phyloP scores from a whole-genome alignment of 2,797 vertebrate genomes.

The Hippoglossus hippoglossus region DNA sequence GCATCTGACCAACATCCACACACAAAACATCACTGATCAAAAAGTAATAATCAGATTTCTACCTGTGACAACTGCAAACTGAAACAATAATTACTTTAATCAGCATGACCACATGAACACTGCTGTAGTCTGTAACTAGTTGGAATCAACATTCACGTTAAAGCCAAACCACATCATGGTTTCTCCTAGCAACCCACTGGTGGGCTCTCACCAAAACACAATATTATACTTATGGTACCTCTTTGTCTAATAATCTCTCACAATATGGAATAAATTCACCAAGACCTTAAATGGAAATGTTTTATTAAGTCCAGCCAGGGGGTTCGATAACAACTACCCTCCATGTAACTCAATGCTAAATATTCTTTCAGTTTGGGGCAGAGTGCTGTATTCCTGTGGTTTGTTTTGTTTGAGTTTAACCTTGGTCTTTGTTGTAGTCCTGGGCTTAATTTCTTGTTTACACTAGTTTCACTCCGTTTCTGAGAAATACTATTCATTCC shows the following conservation, averaged over 20 bases:
- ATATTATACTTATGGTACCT: slow-evolving; percentile 46
- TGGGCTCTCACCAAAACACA: slow-evolving; percentile 41
- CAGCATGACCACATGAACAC: neutral
- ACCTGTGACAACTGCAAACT: no score
- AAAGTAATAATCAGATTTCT: neutral
- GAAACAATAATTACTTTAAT: slow-evolving; percentile 4
- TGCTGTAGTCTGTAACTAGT: neutral
- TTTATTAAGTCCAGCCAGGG: slow-evolving; percentile 72
- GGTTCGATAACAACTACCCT: slow-evolving; percentile 76
- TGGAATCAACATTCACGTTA: neutral
- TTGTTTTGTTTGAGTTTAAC: slow-evolving; percentile 77
- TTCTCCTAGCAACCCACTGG: slow-evolving; percentile 10
- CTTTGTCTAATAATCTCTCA: slow-evolving; percentile 50
- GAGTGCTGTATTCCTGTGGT: slow-evolving; percentile 79
- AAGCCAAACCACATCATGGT: slow-evolving; percentile 29
- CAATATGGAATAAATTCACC: slow-evolving; percentile 76
- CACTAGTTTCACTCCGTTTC: slow-evolving; percentile 74
- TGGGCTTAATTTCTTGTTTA: slow-evolving; percentile 80
- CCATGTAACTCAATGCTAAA: slow-evolving; percentile 79
- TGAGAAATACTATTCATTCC: slow-evolving; percentile 76
- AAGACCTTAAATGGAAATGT: slow-evolving; percentile 84
- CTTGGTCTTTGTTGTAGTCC: slow-evolving; percentile 77
- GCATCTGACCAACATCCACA: no score
- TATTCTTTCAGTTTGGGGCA: slow-evolving; percentile 65
- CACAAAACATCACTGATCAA: neutral